Conservation (phyloP, 2,113 vertebrate species). For the Aegithalos caudatus region DNA sequence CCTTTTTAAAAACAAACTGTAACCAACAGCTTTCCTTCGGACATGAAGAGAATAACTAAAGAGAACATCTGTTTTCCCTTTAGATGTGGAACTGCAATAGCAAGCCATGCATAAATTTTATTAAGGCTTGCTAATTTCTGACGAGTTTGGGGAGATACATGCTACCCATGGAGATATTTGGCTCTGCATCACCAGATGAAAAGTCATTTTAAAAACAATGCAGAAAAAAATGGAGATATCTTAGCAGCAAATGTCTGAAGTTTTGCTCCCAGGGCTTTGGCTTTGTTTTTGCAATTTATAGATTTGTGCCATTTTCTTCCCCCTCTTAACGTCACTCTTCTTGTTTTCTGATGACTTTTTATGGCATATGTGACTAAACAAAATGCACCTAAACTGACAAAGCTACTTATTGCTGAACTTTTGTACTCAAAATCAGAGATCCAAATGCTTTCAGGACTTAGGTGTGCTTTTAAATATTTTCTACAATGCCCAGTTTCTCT, state of each 20-base stretch:
- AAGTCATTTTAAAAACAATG: constrained; percentile 3
- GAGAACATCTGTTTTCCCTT: constrained; percentile 67
- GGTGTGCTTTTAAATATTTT: neutral
- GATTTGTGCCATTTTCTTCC: neutral
- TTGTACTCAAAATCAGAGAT: neutral
- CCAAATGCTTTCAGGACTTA: neutral
- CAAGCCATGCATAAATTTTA: constrained; percentile 57
- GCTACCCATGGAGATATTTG: neutral
- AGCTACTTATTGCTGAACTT: neutral
- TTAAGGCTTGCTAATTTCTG: constrained; percentile 60
- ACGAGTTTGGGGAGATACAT: neutral
- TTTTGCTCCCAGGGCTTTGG: neutral
- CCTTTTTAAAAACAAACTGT: neutral
- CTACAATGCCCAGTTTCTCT: neutral
- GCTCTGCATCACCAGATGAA: constrained; percentile 9
- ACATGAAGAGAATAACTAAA: constrained; percentile 57
- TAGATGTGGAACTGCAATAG: constrained; percentile 30
- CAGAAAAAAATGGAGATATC: neutral
- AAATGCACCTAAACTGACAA: neutral
- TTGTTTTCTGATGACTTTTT: neutral
- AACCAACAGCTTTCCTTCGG: constrained; percentile 24
- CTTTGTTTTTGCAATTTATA: neutral
- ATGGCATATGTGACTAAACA: neutral
- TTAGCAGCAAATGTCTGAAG: neutral
- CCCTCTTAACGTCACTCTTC: neutral